A percentile compares a stretch with the other conserved stretches of the same genome.
These are phyloP conservation scores for Leptinotarsa haldemani DNA, from an alignment of 2,888 invertebrate genomes.

Conservation along the genomic window DNA sequence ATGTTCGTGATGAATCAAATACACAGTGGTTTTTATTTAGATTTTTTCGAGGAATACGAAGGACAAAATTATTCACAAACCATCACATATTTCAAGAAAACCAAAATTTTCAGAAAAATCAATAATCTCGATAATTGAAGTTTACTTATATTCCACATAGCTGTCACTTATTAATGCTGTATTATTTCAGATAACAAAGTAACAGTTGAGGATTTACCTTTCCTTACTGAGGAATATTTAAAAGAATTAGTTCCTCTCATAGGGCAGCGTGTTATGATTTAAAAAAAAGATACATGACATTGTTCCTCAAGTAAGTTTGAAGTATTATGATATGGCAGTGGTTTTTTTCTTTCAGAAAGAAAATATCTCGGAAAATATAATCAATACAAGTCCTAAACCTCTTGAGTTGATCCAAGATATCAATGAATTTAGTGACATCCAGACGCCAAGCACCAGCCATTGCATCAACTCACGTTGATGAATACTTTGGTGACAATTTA, in stretches of 20 bases:
- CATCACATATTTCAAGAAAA: neutral
- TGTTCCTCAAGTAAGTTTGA: constrained; percentile 22
- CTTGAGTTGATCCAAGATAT: too few species aligned
- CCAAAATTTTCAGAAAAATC: neutral
- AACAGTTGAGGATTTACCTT: constrained; percentile 23
- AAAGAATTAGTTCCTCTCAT: constrained; percentile 20
- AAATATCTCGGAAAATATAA: too few species aligned
- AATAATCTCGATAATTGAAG: neutral
- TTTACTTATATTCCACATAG: neutral
- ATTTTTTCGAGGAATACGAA: neutral
- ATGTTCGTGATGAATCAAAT: too few species aligned
- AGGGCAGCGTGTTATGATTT: constrained; percentile 19
- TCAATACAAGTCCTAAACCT: too few species aligned
- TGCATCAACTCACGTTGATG: constrained; percentile 21
- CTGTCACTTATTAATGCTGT: neutral
- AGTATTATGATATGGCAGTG: too few species aligned
- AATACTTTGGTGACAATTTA: constrained; percentile 23
- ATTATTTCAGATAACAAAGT: constrained; percentile 23
- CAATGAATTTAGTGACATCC: too few species aligned
- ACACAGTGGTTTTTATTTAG: neutral
- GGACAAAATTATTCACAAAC: neutral
- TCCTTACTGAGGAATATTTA: constrained; percentile 18
- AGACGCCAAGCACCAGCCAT: too few species aligned
- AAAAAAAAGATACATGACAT: constrained; percentile 21
- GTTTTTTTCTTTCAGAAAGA: too few species aligned